These are phyloP conservation scores for Riparia riparia DNA, from an alignment of 2,113 vertebrate species.

Conservation along the genomic window DNA sequence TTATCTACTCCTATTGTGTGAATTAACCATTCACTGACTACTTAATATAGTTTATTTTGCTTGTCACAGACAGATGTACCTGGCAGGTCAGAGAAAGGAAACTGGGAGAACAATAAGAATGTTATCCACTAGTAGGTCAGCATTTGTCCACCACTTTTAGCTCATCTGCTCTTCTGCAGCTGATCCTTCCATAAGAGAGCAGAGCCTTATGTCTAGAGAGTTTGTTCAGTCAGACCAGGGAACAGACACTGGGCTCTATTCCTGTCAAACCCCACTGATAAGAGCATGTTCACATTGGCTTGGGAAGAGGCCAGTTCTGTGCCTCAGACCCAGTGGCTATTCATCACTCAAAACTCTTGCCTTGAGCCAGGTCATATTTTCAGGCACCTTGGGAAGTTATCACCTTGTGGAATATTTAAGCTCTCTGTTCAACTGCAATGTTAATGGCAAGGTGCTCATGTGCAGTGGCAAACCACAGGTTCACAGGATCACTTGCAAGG, in stretches of 20 bases:
- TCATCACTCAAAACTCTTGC: neutral
- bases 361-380: neutral
- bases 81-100: neutral
- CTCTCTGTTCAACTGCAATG: neutral
- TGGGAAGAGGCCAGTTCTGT: neutral
- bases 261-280: neutral
- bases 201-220: neutral
- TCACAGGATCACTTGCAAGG: neutral
- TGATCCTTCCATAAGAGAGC: neutral
- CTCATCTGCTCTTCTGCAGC: neutral
- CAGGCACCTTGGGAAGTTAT: neutral
- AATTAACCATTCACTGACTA: neutral
- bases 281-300: neutral
- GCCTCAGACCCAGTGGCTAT: neutral
- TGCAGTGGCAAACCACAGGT: neutral
- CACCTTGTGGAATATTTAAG: neutral
- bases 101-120: neutral
- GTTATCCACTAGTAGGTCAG: neutral
- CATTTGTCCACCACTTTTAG: neutral
- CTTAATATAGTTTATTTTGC: neutral
- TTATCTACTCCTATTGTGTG: neutral
- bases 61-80: fast-evolving
- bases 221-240: neutral
- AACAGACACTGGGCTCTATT: neutral
- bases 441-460: neutral